These are phyloP conservation scores for Drosophila mimetica DNA, from an alignment of 2,888 invertebrate species.

Conservation along the genomic window DNA sequence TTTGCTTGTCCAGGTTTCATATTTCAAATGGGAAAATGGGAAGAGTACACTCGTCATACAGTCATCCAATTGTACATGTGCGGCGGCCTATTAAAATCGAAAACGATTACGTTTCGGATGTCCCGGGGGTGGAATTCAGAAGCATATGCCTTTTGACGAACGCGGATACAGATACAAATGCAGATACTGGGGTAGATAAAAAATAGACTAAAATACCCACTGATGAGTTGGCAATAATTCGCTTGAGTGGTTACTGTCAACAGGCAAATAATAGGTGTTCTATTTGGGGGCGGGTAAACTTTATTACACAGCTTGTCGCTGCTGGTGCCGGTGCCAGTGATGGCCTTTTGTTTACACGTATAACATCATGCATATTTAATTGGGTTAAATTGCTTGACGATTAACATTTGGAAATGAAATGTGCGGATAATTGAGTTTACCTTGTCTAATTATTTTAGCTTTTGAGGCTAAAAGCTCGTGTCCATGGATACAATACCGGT, in stretches of 20 bases:
- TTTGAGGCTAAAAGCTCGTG: slow-evolving; percentile 23
- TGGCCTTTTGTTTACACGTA: slow-evolving; percentile 75
- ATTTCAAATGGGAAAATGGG: slow-evolving; percentile 50
- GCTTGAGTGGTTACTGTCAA: slow-evolving; percentile 77
- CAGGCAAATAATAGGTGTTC: slow-evolving; percentile 76
- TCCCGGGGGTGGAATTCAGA: slow-evolving; percentile 52
- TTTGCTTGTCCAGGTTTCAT: slow-evolving; percentile 44
- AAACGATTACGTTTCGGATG: slow-evolving; percentile 45
- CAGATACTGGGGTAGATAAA: slow-evolving; percentile 57
- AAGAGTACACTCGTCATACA: slow-evolving; percentile 20
- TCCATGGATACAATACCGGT: slow-evolving; percentile 3
- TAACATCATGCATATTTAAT: slow-evolving; percentile 75
- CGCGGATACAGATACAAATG: slow-evolving; percentile 22
- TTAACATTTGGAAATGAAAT: slow-evolving; percentile 73
- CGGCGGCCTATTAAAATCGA: slow-evolving; percentile 53
- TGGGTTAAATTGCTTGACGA: slow-evolving; percentile 76
- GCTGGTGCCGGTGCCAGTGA: slow-evolving; percentile 24
- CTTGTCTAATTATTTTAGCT: slow-evolving; percentile 68
- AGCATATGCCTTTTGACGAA: slow-evolving; percentile 65
- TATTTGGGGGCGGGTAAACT: slow-evolving; percentile 58
- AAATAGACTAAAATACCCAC: slow-evolving; percentile 70
- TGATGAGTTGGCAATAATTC: slow-evolving; percentile 77
- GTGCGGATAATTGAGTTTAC: slow-evolving; percentile 75
- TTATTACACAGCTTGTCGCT: slow-evolving; percentile 53
- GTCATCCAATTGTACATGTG: slow-evolving; percentile 24